Evolutionary conservation across 2,888 invertebrate species (phyloP), one percentile per base, ranked within the genome.

Genomic region (Allacma fusca): DNA sequence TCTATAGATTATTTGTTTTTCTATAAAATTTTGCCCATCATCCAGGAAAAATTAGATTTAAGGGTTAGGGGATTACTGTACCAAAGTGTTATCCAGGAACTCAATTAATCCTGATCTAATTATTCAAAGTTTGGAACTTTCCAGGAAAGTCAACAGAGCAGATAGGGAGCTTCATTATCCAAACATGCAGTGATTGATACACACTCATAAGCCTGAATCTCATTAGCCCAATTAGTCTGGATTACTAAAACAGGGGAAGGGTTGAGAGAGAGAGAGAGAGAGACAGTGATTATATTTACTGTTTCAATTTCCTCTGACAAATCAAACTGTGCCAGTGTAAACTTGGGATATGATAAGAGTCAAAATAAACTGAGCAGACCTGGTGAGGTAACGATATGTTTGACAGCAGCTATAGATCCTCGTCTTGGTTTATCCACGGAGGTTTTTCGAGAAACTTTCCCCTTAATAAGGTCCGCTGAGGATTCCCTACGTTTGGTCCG

Each of bases 391-490:
- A 82, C 80, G 76, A 82, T 83, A 69, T 81, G 81, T 75, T 81
- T 84, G 57, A 70, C 57, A 40, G 83, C 77, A 57, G 81, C 77
- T n/a, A 81, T 80, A 68, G 83, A 83, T 43, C 84, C 83, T 70
- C 84, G 79, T 75, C 84, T 76, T 40, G 81, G 78, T 78, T 83
- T 84, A 70, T 84, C 84, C 62, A 83, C 81, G 19, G 81, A 83
- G 12, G 81, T 75, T 73, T 80, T 81, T 40, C 81, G 44, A 2
- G 78, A 65, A 28, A 81, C 69, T 77, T 93, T 91, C 81, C 94
- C 92, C 72, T 84, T 84, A 70, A 94, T 94, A 0, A 94, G 93
- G 87, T 95, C 95, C 67, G 94, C 94, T 78, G 94, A 94, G 28
- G 94, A 94, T 86, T 95, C 95, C 72, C 95, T 90, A n/a, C 95